Conservation (phyloP, 1,140 invertebrate species). For the Pemphigus obesinymphae region DNA sequence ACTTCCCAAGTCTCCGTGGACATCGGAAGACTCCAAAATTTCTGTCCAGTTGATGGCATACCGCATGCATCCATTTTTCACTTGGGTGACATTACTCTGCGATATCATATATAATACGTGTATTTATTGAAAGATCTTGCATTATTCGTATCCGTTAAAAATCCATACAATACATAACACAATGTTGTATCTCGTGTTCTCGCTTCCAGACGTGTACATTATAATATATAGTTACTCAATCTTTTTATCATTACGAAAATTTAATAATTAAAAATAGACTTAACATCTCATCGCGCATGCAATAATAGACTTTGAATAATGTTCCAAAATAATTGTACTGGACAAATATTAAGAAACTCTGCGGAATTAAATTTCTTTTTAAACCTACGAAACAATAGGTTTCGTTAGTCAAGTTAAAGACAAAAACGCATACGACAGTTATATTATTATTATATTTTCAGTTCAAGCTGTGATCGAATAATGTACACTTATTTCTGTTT, state of each 20-base stretch:
- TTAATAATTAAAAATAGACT: too few relatives aligned
- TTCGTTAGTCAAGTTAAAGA: neutral
- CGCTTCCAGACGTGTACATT: too few relatives aligned
- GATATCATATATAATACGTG: neutral
- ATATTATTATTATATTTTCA: too few relatives aligned
- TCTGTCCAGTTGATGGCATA: conserved; percentile 69
- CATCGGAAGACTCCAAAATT: conserved; percentile 51
- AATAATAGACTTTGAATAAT: neutral
- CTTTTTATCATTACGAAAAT: too few relatives aligned
- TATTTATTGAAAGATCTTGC: neutral
- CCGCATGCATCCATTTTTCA: conserved; percentile 53
- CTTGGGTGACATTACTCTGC: conserved; percentile 1
- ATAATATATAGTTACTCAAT: too few relatives aligned
- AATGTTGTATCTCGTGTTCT: neutral
- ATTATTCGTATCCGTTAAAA: neutral
- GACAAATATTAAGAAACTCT: conserved; percentile 7
- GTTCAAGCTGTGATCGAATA: neutral
- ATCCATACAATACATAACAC: neutral
- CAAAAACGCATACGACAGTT: neutral
- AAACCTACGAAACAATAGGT: neutral
- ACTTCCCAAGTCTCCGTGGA: conserved; percentile 47
- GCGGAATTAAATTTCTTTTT: neutral
- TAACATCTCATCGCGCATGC: neutral
- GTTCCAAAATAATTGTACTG: neutral
- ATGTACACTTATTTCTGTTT: neutral